Conservation (phyloP, 2,888 invertebrate species). For the Toxonevra muliebris region DNA sequence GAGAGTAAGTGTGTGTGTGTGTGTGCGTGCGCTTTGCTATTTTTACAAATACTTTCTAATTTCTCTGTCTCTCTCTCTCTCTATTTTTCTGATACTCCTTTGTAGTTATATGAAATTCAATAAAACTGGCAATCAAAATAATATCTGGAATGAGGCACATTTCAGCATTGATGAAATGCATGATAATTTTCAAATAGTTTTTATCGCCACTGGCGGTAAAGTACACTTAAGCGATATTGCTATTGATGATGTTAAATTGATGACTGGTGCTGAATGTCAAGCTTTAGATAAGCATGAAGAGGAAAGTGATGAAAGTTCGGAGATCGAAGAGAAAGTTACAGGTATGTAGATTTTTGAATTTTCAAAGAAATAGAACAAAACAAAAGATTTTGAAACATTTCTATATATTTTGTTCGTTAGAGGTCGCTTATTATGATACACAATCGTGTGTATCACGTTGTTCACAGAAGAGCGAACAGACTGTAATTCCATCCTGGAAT, state of each 20-base stretch:
- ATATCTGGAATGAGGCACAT: constrained; percentile 72
- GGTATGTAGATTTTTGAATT: constrained; percentile 26
- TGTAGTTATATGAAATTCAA: constrained; percentile 67
- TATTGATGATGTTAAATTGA: constrained; percentile 79
- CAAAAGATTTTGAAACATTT: background rate
- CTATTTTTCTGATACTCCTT: no score
- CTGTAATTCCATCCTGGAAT: constrained; percentile 28
- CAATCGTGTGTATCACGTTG: constrained; percentile 70
- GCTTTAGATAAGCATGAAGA: constrained; percentile 24
- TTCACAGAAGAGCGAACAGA: constrained; percentile 40
- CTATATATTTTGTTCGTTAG: constrained; percentile 23
- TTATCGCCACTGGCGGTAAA: constrained; percentile 77
- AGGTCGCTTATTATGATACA: constrained; percentile 54
- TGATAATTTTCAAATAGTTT: constrained; percentile 73
- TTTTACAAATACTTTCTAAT: no score
- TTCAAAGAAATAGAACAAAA: background rate
- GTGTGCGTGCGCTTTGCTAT: no score
- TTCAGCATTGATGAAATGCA: constrained; percentile 64
- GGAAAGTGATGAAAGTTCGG: constrained; percentile 33
- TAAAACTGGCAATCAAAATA: constrained; percentile 74
- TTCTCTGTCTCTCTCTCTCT: no score
- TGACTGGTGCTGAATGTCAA: constrained; percentile 63
- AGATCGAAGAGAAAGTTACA: constrained; percentile 33
- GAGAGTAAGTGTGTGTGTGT: constrained; percentile 33
- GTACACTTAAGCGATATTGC: constrained; percentile 81